Base-by-base conservation (phyloP, 2,888 invertebrate species). In the Heteromyza rotundicornis region DNA sequence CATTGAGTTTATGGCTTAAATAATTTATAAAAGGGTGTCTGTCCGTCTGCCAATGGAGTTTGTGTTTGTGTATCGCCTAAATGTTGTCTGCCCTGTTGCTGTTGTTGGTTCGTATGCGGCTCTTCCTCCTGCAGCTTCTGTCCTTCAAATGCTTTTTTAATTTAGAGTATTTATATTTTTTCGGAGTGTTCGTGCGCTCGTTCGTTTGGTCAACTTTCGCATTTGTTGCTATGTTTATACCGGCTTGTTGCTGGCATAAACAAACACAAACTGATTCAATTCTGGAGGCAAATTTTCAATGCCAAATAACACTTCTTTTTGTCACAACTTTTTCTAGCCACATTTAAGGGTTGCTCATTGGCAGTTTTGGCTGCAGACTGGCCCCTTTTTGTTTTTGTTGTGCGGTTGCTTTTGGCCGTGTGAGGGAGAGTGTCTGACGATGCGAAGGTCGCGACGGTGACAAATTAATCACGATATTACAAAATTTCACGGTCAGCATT, bases 401-500 rank as follows among this genome's bases (percentile, higher is more conserved):
- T 5, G 23, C n/a, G 16, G n/a, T 7, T 40, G 19, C 47, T 40
- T 40, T 40, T 40, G 40, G 40, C 40, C 10, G 3, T 40, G 5
- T 40, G 5, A 40, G 5, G 17, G 47, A 20, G 14, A 20, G 19
- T 54, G 36, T 24, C 36, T 35, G n/a, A 20, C 19, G 32, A 10
- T 14, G 32, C 8, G 54, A 63, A 59, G 65, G 60, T 60, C 67
- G 58, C 57, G 65, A 57, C 66, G 63, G 65, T 53, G 67, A 66
- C 66, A 67, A 77, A 75, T 77, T 77, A 74, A 74, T 74, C 72
- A 71, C 64, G 67, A 71, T 75, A 71, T 75, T 69, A 77, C 67
- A 56, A 60, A 56, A 40, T 50, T 60, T 55, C 60, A 60, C 56
- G 60, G 60, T 56, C 60, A 60, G 53, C 36, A 56, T 60, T 55